Conservation (phyloP, 2,797 vertebrate species). For the Sebastes wilsoni region DNA sequence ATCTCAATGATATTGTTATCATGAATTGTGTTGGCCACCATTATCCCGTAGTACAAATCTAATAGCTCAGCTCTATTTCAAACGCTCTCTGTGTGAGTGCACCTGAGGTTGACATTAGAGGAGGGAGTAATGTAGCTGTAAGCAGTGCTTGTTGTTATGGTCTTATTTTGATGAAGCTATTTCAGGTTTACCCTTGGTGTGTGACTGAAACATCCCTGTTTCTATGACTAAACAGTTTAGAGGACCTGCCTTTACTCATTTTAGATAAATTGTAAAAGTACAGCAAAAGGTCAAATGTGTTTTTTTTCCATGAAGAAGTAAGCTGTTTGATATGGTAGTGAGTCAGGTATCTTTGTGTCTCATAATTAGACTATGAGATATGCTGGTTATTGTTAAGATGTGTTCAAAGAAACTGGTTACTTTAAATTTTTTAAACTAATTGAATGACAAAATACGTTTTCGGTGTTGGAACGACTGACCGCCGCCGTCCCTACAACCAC, state of each 20-base stretch:
- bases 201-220: not conserved
- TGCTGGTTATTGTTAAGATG: not conserved
- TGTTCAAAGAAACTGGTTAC: not conserved
- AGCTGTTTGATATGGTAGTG: not conserved
- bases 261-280: not conserved
- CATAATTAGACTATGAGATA: not conserved
- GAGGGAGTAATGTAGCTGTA: not conserved
- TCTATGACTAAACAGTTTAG: not conserved
- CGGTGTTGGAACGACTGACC: not conserved
- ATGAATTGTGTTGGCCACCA: not conserved
- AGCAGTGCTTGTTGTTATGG: not conserved
- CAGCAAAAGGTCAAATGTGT: not conserved
- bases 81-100: not conserved
- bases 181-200: not conserved
- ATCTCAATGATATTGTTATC: too few species aligned
- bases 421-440: not conserved
- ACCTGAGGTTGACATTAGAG: not conserved
- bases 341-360: not conserved
- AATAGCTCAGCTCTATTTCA: not conserved
- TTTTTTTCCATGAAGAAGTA: not conserved
- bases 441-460: not conserved
- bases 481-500: not conserved
- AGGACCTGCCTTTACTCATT: not conserved
- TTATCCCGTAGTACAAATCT: not conserved
- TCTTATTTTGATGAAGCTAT: conserved; percentile 10